Evolutionary conservation across 1,140 invertebrate genomes (phyloP), one percentile per base, ranked within the genome.

Genomic region (Tetramorium simillimum): DNA sequence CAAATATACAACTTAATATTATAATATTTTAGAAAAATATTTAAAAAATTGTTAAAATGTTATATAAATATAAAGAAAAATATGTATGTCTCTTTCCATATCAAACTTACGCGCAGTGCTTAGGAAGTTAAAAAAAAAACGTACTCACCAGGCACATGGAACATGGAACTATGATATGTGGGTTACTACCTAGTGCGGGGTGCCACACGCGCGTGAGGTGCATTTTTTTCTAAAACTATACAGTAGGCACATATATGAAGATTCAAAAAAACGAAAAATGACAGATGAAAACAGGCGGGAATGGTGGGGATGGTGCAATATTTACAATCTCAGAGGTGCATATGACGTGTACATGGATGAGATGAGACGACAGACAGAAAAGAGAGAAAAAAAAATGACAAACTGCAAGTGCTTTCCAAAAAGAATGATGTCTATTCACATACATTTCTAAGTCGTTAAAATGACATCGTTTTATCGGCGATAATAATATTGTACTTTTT

Each of bases 341-440:
- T 10, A 62, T 73, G 67, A 58, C n/a, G 21, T 40, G n/a, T 56
- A 70, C 51, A 51, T 33, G 70, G 78, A 18, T 75, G 58, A 82
- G 16, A 53, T 16, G 16, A 63, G 5, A 72, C 43, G 73, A 90
- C 56, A 86, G 72, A 85, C 53, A 86, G 63, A 84, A 65, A 86
- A 86, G 77, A 89, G 81, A 43, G n/a, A 80, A 78, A 91, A 88
- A 92, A 90, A 93, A 94, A 93, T 91, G 91, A 94, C 89, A 92
- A 94, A 94, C 93, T 94, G 91, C 92, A 93, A 86, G 78, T 91
- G 86, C 88, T 93, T 93, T 94, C 81, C 89, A 92, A 91, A 91
- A 93, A 93, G 90, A 92, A 93, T 92, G 89, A 87, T 88, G 77
- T 94, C 92, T 94, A 94, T 94, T 94, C 88, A 93, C 92, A 92